phyloP scores from a whole-genome alignment of 2,113 vertebrate genomes.

The Colossoma macropomum region DNA sequence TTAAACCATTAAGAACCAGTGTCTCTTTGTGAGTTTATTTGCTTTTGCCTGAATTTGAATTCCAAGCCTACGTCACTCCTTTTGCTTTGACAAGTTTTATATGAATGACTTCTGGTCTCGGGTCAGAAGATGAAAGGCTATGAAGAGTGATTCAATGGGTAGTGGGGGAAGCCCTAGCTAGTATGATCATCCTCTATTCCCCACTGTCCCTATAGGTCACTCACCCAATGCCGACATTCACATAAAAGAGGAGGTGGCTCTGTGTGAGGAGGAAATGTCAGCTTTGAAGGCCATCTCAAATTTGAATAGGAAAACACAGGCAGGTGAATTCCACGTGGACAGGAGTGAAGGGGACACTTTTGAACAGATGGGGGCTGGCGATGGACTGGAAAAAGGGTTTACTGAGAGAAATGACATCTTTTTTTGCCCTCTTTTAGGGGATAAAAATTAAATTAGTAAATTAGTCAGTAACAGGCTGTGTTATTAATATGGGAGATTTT shows the following conservation, averaged over 20 bases:
- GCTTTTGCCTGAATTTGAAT: too few species aligned
- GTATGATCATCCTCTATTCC: constrained; percentile 30
- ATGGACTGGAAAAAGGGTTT: background rate
- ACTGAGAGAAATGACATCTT: background rate
- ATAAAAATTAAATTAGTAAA: background rate
- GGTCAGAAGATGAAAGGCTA: constrained; percentile 7
- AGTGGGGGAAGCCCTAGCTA: background rate
- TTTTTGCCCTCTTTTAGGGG: background rate
- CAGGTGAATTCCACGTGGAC: background rate
- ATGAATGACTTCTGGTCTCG: background rate
- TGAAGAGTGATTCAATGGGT: background rate
- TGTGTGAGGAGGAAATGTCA: constrained; percentile 49
- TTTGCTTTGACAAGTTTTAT: background rate
- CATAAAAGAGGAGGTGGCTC: constrained; percentile 42
- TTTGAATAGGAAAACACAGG: background rate
- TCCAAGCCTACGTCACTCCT: background rate
- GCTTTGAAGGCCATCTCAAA: constrained; percentile 50
- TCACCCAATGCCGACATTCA: constrained; percentile 21
- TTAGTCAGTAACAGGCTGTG: background rate
- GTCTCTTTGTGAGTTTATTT: too few species aligned
- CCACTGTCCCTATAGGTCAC: constrained; percentile 53
- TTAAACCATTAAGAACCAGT: too few species aligned
- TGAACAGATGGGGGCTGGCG: background rate
- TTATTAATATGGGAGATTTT: background rate
- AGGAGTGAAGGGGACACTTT: background rate